Conservation (phyloP, 2,113 vertebrate genomes). For the Plotosus lineatus region DNA sequence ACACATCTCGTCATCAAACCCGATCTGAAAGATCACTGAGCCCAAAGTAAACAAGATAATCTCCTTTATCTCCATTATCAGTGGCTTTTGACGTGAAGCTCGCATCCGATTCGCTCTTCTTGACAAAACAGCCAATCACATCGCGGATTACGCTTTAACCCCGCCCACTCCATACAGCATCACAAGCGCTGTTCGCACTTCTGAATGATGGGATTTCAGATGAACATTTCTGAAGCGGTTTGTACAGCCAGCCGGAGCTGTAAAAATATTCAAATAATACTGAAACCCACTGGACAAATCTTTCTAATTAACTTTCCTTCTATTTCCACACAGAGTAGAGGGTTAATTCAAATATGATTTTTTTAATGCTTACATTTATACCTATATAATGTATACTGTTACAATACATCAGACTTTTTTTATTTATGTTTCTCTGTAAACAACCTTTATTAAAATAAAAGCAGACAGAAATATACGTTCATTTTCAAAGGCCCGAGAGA, state of each 20-base stretch:
- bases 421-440: background rate
- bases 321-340: background rate
- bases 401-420: background rate
- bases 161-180: background rate
- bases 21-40: background rate
- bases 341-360: background rate
- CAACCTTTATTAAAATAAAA: background rate
- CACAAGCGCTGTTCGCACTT: background rate
- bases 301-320: background rate
- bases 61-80: slow-evolving; percentile 48
- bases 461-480: background rate
- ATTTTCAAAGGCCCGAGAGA: background rate
- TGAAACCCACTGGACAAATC: background rate
- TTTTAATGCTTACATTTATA: background rate
- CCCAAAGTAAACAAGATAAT: slow-evolving; percentile 72
- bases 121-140: slow-evolving; percentile 14
- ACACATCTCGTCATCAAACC: background rate
- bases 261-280: background rate
- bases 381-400: background rate
- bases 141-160: background rate
- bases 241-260: background rate
- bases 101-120: background rate
- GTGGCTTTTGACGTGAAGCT: background rate
- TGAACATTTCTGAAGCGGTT: too few relatives aligned
- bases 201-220: background rate